Conservation (phyloP, 2,888 invertebrate genomes). For the Melipona bicolor region DNA sequence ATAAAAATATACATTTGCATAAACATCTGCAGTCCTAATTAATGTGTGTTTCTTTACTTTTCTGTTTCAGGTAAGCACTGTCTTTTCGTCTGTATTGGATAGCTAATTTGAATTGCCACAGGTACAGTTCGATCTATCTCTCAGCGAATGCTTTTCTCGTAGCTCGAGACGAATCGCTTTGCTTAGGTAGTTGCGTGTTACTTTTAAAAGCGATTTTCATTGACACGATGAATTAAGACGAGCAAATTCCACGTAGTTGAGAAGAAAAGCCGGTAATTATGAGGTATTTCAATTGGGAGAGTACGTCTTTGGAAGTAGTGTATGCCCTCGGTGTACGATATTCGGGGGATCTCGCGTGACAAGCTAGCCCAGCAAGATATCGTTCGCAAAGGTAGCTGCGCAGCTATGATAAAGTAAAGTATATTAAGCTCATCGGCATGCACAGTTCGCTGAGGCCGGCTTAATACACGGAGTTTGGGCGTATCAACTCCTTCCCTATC, state of each 20-base stretch:
- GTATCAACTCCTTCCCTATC: constrained; percentile 56
- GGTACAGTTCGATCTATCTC: constrained; percentile 41
- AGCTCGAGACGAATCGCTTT: neutral
- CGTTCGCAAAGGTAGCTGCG: constrained; percentile 64
- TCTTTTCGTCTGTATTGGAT: constrained; percentile 24
- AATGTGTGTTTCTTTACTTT: constrained; percentile 23
- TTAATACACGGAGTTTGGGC: constrained; percentile 76
- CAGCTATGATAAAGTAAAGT: constrained; percentile 80
- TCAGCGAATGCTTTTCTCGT: neutral
- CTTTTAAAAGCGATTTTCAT: neutral
- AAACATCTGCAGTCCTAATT: neutral
- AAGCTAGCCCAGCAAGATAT: constrained; percentile 38
- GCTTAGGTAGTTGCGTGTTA: neutral
- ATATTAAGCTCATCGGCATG: constrained; percentile 82
- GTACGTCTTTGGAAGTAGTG: constrained; percentile 13
- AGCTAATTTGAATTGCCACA: constrained; percentile 35
- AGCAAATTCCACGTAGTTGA: no score
- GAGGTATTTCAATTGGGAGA: constrained; percentile 1
- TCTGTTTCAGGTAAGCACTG: constrained; percentile 78
- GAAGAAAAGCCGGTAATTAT: neutral
- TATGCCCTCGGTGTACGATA: constrained; percentile 14
- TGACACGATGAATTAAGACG: neutral
- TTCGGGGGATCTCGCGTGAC: constrained; percentile 53
- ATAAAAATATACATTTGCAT: no score
- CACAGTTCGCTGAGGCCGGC: constrained; percentile 77